Conservation (phyloP, 2,113 vertebrate genomes). For the Trichomycterus rosablanca region DNA sequence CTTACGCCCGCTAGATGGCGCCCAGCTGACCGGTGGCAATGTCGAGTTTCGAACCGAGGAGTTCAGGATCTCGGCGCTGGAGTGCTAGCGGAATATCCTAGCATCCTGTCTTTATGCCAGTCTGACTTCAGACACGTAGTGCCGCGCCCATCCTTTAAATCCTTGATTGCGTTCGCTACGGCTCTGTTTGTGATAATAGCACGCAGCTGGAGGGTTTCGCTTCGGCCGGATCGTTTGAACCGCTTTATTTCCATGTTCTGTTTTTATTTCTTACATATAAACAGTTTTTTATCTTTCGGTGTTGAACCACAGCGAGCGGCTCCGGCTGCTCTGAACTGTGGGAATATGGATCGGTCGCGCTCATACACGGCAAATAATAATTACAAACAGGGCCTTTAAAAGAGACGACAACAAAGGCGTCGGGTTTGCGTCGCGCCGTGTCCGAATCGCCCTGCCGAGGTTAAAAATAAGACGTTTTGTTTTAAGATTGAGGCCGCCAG, state of each 20-base stretch:
- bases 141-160: background rate
- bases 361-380: conserved; percentile 47
- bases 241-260: no score
- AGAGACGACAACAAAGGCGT: conserved; percentile 41
- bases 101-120: no score
- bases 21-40: no score
- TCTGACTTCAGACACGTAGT: background rate
- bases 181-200: conserved; percentile 44
- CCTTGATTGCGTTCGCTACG: conserved; percentile 18
- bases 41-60: no score
- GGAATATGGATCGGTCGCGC: conserved; percentile 47
- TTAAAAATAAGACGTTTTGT: no score
- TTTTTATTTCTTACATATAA: no score
- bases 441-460: conserved; percentile 31
- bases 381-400: conserved; percentile 31
- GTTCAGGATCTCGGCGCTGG: no score
- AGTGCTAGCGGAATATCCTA: no score
- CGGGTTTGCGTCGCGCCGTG: conserved; percentile 32
- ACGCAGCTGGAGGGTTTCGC: conserved; percentile 22
- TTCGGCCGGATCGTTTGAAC: background rate
- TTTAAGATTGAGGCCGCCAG: no score
- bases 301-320: conserved; percentile 12
- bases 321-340: conserved; percentile 36
- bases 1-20: no score
- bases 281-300: no score